Base-by-base conservation (phyloP, 2,888 invertebrate genomes). In the Chymomyza caudatula region DNA sequence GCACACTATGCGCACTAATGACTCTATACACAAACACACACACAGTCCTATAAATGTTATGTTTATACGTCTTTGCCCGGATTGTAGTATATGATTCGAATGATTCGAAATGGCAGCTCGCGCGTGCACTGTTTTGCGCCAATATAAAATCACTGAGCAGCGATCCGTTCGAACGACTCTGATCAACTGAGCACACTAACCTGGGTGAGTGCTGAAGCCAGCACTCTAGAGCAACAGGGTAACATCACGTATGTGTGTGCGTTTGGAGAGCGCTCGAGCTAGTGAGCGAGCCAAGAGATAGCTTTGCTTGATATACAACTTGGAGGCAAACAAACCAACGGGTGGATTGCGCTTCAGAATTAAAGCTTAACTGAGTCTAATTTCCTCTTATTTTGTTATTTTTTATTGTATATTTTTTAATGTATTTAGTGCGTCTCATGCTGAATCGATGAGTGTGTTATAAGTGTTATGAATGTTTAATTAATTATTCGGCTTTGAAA, bases 141-240 rank as follows among this genome's bases (percentile, higher is more conserved):
- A 64, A 69, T 65, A 63, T 56, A 19, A 67, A 67, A 55, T 74
- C 60, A 47, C 25, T 68, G 73, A 73, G 79, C 73, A 74, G 73
- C 85, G 78, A 61, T 74, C 72, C 74, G 77, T 78, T 78, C 77
- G 76, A 86, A 72, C 74, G 77, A 73, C 86, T 78, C 77, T 76
- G 82, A 86, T 85, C 87, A 82, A 87, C 86, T 87, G 86, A 87
- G 82, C 74, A 74, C 59, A 71, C 71, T 74, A 17, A 52, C n/a
- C 42, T 76, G 74, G 73, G 72, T 73, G 66, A 65, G 63, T 64
- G 69, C 66, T 66, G 74, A 67, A 64, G 65, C 62, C 65, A 70
- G 61, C 71, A 69, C 72, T 66, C 65, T 65, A 70, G 15, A 17
- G 17, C 23, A 53, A 8, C 51, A n/a, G n/a, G n/a, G n/a, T n/a